Evolutionary conservation across 1,140 invertebrate genomes (phyloP).

Genomic region (Ganaspis sp.): DNA sequence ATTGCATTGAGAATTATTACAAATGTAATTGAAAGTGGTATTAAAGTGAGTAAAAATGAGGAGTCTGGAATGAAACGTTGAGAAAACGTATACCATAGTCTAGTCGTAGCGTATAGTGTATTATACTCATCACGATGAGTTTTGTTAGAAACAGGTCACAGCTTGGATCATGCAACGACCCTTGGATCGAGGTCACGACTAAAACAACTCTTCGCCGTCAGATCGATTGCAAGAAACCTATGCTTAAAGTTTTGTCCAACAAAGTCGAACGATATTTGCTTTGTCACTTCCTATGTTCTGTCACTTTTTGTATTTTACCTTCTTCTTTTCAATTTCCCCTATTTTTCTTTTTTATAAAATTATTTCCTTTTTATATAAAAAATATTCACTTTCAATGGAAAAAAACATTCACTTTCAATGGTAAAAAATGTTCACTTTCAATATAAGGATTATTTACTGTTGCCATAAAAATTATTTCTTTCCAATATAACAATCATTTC

Average conservation of each 20-base stretch:
- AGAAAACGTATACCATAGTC: no score
- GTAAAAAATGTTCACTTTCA: no score
- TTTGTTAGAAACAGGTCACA: constrained; percentile 47
- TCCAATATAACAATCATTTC: no score
- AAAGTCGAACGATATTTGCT: background rate
- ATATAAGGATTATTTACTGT: no score
- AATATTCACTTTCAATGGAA: background rate
- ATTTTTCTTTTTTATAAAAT: background rate
- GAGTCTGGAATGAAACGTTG: background rate
- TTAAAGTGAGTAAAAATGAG: background rate
- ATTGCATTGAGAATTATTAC: no score
- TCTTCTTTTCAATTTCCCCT: background rate
- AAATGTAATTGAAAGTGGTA: background rate
- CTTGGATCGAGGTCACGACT: constrained; percentile 52
- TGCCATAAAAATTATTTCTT: no score
- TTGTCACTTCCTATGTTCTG: background rate
- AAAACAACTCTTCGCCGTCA: constrained; percentile 45
- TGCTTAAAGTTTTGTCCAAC: constrained; percentile 10
- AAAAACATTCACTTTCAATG: no score
- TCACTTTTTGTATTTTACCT: background rate
- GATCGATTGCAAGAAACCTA: constrained; percentile 41
- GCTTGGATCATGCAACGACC: constrained; percentile 50
- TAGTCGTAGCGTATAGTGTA: background rate
- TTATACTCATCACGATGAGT: constrained; percentile 3
- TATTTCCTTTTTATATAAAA: background rate